Evolutionary conservation across 2,797 vertebrate genomes (phyloP).

Genomic region (Coregonus ussuriensis): DNA sequence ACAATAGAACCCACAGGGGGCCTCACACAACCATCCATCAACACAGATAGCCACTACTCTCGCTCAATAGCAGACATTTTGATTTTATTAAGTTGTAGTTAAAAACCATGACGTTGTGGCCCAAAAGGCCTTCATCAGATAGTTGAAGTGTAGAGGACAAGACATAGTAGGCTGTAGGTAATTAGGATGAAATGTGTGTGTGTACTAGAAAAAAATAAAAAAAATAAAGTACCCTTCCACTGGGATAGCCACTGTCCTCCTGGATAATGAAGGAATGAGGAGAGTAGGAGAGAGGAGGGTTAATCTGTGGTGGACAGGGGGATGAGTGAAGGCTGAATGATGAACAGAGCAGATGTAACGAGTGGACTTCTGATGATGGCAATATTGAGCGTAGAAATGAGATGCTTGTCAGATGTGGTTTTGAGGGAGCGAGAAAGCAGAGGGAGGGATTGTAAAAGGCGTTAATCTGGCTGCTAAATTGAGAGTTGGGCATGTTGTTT

Average conservation of each 20-base stretch:
- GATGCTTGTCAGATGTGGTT: conserved; percentile 80
- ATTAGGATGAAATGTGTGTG: neutral
- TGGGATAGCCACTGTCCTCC: no score
- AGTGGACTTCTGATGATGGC: conserved; percentile 81
- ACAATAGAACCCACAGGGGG: conserved; percentile 66
- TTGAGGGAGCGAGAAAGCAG: conserved; percentile 57
- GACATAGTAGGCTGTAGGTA: neutral
- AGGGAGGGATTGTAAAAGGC: conserved; percentile 37
- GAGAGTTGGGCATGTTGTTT: conserved; percentile 60
- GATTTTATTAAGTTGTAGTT: neutral
- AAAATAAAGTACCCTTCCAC: no score
- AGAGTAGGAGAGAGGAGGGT: neutral
- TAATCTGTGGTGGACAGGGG: conserved; percentile 35
- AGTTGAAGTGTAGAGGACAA: neutral
- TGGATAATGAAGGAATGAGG: no score
- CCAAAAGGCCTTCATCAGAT: neutral
- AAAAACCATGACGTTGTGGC: neutral
- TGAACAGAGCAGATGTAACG: conserved; percentile 78
- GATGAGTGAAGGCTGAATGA: conserved; percentile 76
- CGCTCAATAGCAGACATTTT: neutral
- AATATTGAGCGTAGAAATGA: conserved; percentile 77
- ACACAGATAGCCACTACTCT: conserved; percentile 11
- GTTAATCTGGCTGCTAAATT: conserved; percentile 83
- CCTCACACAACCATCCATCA: conserved; percentile 65
- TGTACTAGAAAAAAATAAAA: no score